Conservation (phyloP, 37 sponge, comb jelly and placozoan species). For the Theonella swinhoei region DNA sequence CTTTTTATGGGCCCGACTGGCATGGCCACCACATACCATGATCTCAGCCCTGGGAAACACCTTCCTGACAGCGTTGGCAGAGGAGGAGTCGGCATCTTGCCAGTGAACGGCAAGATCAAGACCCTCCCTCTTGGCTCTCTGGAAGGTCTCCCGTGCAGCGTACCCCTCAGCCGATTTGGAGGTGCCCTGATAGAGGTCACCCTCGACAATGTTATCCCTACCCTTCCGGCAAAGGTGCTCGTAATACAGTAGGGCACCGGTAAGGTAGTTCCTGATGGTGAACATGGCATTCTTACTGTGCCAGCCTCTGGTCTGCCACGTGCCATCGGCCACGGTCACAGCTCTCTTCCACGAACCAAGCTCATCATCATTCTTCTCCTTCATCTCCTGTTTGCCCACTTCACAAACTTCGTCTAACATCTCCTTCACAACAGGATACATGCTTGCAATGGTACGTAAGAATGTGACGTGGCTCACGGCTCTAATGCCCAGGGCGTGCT, state of each 20-base stretch:
- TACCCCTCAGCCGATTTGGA: slow-evolving; percentile 43
- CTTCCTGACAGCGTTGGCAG: slow-evolving; percentile 10
- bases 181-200: slow-evolving; percentile 24
- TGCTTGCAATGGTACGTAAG: not conserved
- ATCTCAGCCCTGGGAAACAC: slow-evolving; percentile 3
- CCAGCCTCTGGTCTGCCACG: slow-evolving; percentile 30
- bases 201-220: slow-evolving; percentile 4
- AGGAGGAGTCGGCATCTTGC: slow-evolving; percentile 51
- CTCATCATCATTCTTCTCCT: not conserved
- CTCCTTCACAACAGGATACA: slow-evolving; percentile 2
- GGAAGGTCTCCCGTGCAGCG: not conserved
- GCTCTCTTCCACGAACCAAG: slow-evolving; percentile 16
- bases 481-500: slow-evolving; percentile 4
- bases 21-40: slow-evolving; percentile 46
- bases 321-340: slow-evolving; percentile 18
- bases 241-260: slow-evolving; percentile 20
- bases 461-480: not conserved
- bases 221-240: slow-evolving; percentile 17
- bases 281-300: slow-evolving; percentile 26
- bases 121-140: slow-evolving; percentile 48
- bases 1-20: slow-evolving; percentile 15
- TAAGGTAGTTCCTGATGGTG: slow-evolving; percentile 21
- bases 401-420: slow-evolving; percentile 13
- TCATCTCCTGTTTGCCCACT: slow-evolving; percentile 29
- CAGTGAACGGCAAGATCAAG: slow-evolving; percentile 10